These are phyloP conservation scores for Volucella inflata DNA, from an alignment of 2,888 invertebrate species.

Conservation along the genomic window DNA sequence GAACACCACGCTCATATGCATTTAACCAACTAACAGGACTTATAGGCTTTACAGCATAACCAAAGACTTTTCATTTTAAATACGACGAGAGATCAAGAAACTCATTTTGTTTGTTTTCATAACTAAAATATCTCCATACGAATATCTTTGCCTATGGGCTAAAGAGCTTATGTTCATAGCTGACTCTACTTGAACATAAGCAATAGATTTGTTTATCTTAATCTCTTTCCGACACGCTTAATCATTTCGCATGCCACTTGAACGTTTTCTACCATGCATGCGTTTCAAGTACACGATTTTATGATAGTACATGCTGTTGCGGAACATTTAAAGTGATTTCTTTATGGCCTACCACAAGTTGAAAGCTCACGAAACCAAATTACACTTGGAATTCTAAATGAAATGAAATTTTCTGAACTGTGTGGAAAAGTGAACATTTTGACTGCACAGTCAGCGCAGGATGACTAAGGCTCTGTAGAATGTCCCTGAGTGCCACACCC, in stretches of 20 bases:
- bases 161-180: neutral
- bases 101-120: constrained; percentile 9
- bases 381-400: constrained; percentile 10
- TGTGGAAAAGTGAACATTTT: neutral
- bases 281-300: neutral
- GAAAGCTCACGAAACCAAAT: neutral
- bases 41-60: neutral
- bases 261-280: constrained; percentile 1
- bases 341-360: neutral
- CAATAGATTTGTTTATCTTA: neutral
- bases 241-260: constrained; percentile 10
- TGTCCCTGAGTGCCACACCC: constrained; percentile 67
- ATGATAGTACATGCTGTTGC: neutral
- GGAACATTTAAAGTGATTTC: constrained; percentile 10
- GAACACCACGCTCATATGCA: neutral
- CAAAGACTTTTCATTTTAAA: constrained; percentile 10
- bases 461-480: constrained; percentile 66
- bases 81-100: constrained; percentile 47
- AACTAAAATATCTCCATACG: constrained; percentile 46
- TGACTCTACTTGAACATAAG: neutral
- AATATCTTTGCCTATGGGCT: constrained; percentile 2
- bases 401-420: constrained; percentile 16
- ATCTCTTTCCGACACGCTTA: constrained; percentile 4
- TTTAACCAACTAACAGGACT: neutral
- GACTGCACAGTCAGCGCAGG: constrained; percentile 47